phyloP scores from a whole-genome alignment of 1,140 invertebrate genomes.

The Scaptomyza hsui region DNA sequence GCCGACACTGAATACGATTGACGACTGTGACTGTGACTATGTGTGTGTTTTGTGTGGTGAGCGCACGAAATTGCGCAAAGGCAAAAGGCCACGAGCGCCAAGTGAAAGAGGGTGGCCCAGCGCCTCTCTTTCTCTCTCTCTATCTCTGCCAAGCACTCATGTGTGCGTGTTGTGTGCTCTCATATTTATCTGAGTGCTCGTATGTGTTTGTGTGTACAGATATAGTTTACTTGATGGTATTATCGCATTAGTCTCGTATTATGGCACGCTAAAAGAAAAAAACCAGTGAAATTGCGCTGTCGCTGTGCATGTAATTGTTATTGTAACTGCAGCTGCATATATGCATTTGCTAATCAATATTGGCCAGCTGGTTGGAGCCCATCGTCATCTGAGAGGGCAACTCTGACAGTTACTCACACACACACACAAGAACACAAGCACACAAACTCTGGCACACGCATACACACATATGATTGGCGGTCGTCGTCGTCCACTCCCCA shows the following conservation, averaged over 20 bases:
- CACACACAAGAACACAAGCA: conserved; percentile 3
- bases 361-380: conserved; percentile 57
- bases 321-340: background rate
- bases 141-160: conserved; percentile 28
- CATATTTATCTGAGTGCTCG: conserved; percentile 1
- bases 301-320: conserved; percentile 2
- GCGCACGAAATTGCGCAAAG: conserved; percentile 66
- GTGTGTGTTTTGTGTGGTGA: conserved; percentile 47
- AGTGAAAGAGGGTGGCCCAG: conserved; percentile 65
- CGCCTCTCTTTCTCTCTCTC: conserved; percentile 17
- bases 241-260: conserved; percentile 66
- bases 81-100: conserved; percentile 48
- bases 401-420: conserved; percentile 12
- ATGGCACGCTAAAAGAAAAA: conserved; percentile 47
- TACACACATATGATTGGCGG: conserved; percentile 59
- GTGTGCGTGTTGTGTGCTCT: conserved; percentile 24
- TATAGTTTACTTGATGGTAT: conserved; percentile 60
- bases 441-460: conserved; percentile 29
- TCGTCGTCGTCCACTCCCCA: conserved; percentile 72
- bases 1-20: conserved; percentile 52
- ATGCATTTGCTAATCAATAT: conserved; percentile 65
- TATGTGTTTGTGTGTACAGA: conserved; percentile 11
- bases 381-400: conserved; percentile 39
- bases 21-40: conserved; percentile 17
- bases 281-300: conserved; percentile 31